phyloP scores from a whole-genome alignment of 2,113 vertebrate species.

The Cettia cetti region DNA sequence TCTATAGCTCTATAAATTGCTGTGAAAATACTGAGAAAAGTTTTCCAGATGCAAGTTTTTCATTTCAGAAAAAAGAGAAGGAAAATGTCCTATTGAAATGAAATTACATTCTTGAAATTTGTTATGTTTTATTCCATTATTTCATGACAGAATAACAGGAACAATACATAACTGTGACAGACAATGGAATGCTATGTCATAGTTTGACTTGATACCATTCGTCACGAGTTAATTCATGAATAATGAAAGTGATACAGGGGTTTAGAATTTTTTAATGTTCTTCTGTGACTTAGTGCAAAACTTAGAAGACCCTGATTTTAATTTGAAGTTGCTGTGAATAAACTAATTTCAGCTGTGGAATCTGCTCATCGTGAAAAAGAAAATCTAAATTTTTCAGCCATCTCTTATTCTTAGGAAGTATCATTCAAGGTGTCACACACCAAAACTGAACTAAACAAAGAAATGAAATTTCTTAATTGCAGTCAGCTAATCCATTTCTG shows the following conservation, averaged over 20 bases:
- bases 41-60: neutral
- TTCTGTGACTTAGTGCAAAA: neutral
- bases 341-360: neutral
- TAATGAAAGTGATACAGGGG: neutral
- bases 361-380: neutral
- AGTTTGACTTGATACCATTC: neutral
- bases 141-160: neutral
- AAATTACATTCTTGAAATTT: constrained; percentile 2
- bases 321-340: neutral
- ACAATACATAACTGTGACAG: neutral
- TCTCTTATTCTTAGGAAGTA: neutral
- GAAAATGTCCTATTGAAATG: neutral
- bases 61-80: neutral
- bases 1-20: neutral
- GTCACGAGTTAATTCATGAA: neutral
- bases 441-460: neutral
- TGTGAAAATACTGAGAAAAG: neutral
- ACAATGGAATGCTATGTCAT: neutral
- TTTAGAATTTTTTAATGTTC: neutral
- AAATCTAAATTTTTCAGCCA: neutral
- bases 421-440: neutral
- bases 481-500: neutral
- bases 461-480: neutral
- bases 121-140: constrained; percentile 2
- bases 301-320: neutral